Evolutionary conservation across 1,140 invertebrate species (phyloP), one percentile per base, ranked within the genome.

Genomic region (Periplaneta americana): DNA sequence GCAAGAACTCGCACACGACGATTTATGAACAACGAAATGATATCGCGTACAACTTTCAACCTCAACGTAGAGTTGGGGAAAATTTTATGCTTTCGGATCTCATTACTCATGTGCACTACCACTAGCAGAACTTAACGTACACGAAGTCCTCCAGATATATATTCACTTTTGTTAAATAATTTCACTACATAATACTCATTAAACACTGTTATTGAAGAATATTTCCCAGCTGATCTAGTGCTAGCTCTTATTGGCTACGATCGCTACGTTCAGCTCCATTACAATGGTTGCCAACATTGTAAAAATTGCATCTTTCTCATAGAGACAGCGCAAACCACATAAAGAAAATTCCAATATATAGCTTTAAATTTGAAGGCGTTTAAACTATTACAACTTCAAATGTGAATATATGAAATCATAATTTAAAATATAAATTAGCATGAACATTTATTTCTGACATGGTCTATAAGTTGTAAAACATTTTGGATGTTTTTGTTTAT

Each of bases 21-120:
- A 83, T 57, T n/a, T n/a, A 57, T 83, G n/a, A 81, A 81, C 81
- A 84, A 83, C 36, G 81, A 81, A 1, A 83, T 31, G 8, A 85
- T 39, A 35, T 84, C 82, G 4, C 79, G 80, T n/a, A 82, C n/a
- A 80, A 36, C 28, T 37, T 75, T 75, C 74, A 82, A 28, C 22
- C 77, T 32, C 75, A 79, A 13, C n/a, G 35, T 8, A 36, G 18
- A n/a, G 28, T 78, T 37, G 11, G 33, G 28, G 18, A 78, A 28
- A 35, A 3, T 13, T 28, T 78, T 36, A 1, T 10, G 9, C 28
- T 34, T 28, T 35, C 48, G 80, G 31, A 78, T 22, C 66, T 74
- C 66, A 80, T 74, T 28, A 80, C 48, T 80, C 80, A 80, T 80
- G 80, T 33, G 80, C 35, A 37, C 80, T 0, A 78, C 11, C 76